Evolutionary conservation across 2,888 invertebrate genomes (phyloP), one percentile per base, ranked within the genome.

Genomic region (Oxytorus armatus): DNA sequence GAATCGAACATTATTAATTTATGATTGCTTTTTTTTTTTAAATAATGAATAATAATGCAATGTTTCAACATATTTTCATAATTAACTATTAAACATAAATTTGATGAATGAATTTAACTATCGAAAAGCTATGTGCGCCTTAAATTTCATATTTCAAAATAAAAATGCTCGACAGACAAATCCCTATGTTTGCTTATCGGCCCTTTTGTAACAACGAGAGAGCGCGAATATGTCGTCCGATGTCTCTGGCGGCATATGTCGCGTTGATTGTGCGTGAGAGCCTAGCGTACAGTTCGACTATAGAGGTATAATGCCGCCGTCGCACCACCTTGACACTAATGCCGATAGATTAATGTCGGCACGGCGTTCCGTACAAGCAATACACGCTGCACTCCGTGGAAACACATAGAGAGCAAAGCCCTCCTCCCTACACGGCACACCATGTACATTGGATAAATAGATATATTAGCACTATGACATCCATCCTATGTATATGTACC

Each of bases 341-440:
- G 53, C 76, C 72, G 73, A 65, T 61, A 75, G 73, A 84, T 85
- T 82, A 83, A 83, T 68, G 84, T 74, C 78, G 39, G 29, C 75
- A 51, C 73, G 65, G 68, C 72, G 36, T 36, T 74, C 53, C 68
- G 53, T 49, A 51, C 74, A 51, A 39, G 53, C 53, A 55, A 51
- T 59, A 65, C 42, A 49, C 69, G 57, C 18, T 65, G 42, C 74
- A 59, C 63, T 55, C 10, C 21, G 53, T 51, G 49, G 14, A 73
- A 42, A 63, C 44, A 68, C 53, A 65, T 53, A 53, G 59, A 44
- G 66, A 55, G 65, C 69, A 49, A 65, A 75, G 63, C 33, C 18
- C 57, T 18, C 21, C 8, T 39, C 18, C n/a, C n/a, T n/a, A n/a
- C n/a, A n/a, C n/a, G n/a, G 53, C 57, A 42, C 55, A 42, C 14